Evolutionary conservation across 2,113 vertebrate species (phyloP), one percentile per base, ranked within the genome.

Genomic region (Papio anubis): DNA sequence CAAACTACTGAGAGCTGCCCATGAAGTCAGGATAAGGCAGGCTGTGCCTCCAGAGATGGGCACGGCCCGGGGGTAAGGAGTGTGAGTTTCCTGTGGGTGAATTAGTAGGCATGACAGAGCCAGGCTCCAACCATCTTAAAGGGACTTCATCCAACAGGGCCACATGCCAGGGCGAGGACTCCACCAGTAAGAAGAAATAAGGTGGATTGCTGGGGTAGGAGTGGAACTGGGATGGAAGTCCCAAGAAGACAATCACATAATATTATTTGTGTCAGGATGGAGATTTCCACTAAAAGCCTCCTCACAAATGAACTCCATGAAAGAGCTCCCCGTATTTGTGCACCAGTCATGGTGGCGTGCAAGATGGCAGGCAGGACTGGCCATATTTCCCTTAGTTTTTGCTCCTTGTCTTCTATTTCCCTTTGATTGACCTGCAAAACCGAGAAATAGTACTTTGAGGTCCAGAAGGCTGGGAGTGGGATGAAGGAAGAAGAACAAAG

Each of bases 91-190:
- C 61, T 27, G 59, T 2, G 21, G 35, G 76, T 4, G 43, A 72
- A 73, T 2, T 48, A 38, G 57, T 30, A n/a, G 48, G 38, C 66
- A 8, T 11, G 55, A 45, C 38, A 12, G 50, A 93, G 83, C 16
- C 32, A 70, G 50, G 52, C 32, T 89, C 40, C 7, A 55, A 57
- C 10, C 43, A 14, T 43, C 61, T 16, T 9, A 16, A 70, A 52
- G 21, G 27, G 7, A 55, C 45, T 57, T 93, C 1, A 4, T 23
- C 21, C 17, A 73, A 52, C 30, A 45, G 43, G 38, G 48, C 8
- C 18, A 17, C 13, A 1, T 32, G 21, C 25, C 30, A 32, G 48
- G 17, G 12, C 5, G 18, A 50, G 8, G 3, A 35, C 2, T 4
- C 35, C 35, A 23, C 38, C 7, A 14, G 35, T 18, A 27, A 48